Evolutionary conservation across 2,797 vertebrate genomes (phyloP).

Genomic region (Salarias fasciatus): DNA sequence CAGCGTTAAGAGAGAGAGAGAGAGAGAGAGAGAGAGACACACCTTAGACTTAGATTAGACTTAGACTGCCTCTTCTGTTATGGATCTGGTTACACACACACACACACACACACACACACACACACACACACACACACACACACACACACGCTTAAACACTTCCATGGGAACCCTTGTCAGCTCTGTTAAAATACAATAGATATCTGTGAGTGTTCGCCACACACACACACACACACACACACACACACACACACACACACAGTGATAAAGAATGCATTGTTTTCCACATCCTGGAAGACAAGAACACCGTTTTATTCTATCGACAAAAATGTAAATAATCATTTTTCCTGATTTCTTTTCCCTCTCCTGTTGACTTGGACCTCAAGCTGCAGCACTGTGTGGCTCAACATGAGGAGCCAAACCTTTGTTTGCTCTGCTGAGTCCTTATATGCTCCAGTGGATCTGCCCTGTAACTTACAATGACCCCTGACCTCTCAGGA

Average conservation of each 20-base stretch:
- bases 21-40: slow-evolving; percentile 29
- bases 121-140: slow-evolving; percentile 18
- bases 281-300: neutral
- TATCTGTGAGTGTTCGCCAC: slow-evolving; percentile 21
- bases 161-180: slow-evolving; percentile 54
- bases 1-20: slow-evolving; percentile 5
- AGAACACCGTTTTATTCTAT: neutral
- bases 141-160: slow-evolving; percentile 16
- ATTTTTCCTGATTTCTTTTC: too few species aligned
- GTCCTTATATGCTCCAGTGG: too few species aligned
- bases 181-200: slow-evolving; percentile 35
- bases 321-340: too few species aligned
- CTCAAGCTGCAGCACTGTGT: too few species aligned
- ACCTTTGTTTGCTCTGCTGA: too few species aligned
- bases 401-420: too few species aligned
- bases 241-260: slow-evolving; percentile 20
- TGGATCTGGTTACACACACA: slow-evolving; percentile 42
- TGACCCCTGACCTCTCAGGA: too few species aligned
- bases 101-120: slow-evolving; percentile 9
- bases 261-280: slow-evolving; percentile 24
- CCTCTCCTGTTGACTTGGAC: too few species aligned
- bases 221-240: slow-evolving; percentile 11
- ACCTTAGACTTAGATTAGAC: too few species aligned
- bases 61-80: slow-evolving; percentile 14
- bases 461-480: too few species aligned